Evolutionary conservation across 2,888 invertebrate genomes (phyloP).

Genomic region (Caenorhabditis angaria): DNA sequence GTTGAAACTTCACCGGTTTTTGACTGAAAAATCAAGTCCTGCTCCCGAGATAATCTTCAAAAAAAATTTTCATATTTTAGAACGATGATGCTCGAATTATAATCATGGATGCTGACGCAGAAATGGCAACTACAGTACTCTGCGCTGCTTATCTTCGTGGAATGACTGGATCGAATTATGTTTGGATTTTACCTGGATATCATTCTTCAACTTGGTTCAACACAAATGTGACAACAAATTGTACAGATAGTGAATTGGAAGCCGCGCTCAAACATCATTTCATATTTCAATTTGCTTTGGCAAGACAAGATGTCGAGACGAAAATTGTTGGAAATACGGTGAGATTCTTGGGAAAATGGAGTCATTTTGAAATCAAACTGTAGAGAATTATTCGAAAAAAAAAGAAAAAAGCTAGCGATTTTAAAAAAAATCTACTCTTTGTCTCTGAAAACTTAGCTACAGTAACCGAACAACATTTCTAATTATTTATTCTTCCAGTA

Average conservation of each 20-base stretch:
- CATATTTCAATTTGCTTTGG: slow-evolving; percentile 74
- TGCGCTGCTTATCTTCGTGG: slow-evolving; percentile 71
- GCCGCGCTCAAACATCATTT: slow-evolving; percentile 77
- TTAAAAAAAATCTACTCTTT: too few relatives aligned
- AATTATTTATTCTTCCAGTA: slow-evolving; percentile 27
- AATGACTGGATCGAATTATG: slow-evolving; percentile 89
- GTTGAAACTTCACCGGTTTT: too few relatives aligned
- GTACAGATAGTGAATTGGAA: slow-evolving; percentile 32
- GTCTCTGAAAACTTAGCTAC: slow-evolving; percentile 5
- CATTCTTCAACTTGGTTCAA: slow-evolving; percentile 57
- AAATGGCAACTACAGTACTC: slow-evolving; percentile 82
- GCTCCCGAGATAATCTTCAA: too few relatives aligned
- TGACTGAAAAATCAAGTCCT: not conserved
- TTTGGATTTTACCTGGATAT: slow-evolving; percentile 89
- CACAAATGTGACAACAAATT: slow-evolving; percentile 29
- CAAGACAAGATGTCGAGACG: slow-evolving; percentile 47
- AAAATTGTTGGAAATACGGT: slow-evolving; percentile 55
- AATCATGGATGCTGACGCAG: slow-evolving; percentile 92
- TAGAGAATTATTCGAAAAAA: too few relatives aligned
- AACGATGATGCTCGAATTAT: slow-evolving; percentile 92
- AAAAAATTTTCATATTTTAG: slow-evolving; percentile 70
- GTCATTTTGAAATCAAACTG: slow-evolving; percentile 7
- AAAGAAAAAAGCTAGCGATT: too few relatives aligned
- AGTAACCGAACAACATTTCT: not conserved
- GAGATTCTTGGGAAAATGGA: slow-evolving; percentile 7